These are phyloP conservation scores for Meganola albula DNA, from an alignment of 2,888 invertebrate genomes.

Conservation along the genomic window DNA sequence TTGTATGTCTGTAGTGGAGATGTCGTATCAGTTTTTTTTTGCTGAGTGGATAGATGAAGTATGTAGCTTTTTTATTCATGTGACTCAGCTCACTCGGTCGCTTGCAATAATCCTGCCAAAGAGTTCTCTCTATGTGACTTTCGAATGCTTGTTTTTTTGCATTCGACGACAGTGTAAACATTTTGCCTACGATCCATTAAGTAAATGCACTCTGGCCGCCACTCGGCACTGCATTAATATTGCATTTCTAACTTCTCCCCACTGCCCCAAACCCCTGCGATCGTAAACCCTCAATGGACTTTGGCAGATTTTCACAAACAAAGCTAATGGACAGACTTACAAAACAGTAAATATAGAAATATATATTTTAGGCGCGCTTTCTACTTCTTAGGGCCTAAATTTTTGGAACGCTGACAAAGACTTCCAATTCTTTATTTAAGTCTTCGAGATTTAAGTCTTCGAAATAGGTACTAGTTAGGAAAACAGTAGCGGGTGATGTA, in stretches of 20 bases:
- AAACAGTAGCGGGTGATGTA: too few species aligned
- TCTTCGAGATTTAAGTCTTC: too few species aligned
- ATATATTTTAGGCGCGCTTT: too few species aligned
- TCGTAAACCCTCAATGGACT: constrained; percentile 36
- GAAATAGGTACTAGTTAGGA: too few species aligned
- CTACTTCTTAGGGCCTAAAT: too few species aligned
- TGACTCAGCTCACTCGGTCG: constrained; percentile 46
- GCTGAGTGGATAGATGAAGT: constrained; percentile 47
- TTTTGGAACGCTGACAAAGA: too few species aligned
- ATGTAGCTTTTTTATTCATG: constrained; percentile 58
- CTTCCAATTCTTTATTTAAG: too few species aligned
- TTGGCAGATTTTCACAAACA: constrained; percentile 36
- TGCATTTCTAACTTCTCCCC: constrained; percentile 74
- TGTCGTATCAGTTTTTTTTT: constrained; percentile 65
- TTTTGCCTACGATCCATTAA: constrained; percentile 73
- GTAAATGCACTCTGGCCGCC: constrained; percentile 70
- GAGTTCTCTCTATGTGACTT: constrained; percentile 55
- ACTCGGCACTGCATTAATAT: constrained; percentile 79
- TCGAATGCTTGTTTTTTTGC: constrained; percentile 48
- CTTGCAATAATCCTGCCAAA: constrained; percentile 62
- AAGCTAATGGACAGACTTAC: constrained; percentile 37
- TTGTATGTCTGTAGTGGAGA: constrained; percentile 60
- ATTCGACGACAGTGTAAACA: constrained; percentile 63
- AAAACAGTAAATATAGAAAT: too few species aligned
- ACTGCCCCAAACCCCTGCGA: constrained; percentile 34